Percentiles rank a stretch among this genome's conserved stretches.
Conservation (phyloP, 92 coral and sea anemone species). For the Galaxea fascicularis region DNA sequence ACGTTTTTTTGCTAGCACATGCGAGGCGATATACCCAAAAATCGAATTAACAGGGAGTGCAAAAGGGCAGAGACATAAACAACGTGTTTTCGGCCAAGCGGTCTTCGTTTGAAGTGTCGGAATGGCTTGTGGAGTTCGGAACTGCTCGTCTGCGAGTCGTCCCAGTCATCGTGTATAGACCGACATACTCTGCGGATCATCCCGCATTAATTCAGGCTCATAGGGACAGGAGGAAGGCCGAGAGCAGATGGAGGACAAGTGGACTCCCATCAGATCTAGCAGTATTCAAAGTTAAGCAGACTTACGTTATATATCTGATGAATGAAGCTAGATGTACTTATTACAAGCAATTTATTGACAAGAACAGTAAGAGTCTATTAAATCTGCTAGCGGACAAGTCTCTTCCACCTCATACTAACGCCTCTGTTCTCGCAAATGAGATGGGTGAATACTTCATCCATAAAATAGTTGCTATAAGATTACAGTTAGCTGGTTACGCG, state of each 20-base stretch:
- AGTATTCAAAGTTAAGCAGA: constrained; percentile 28
- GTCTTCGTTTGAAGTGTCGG: constrained; percentile 50
- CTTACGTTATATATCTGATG: constrained; percentile 26
- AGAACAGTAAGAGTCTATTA: no score
- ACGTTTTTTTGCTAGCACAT: no score
- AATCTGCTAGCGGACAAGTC: no score
- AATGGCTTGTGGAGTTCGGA: constrained; percentile 28
- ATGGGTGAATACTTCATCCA: no score
- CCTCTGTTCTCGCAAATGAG: no score
- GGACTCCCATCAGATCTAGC: constrained; percentile 24
- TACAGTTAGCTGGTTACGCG: no score
- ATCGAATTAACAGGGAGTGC: no score
- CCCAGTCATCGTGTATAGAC: constrained; percentile 58
- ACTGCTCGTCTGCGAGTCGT: constrained; percentile 34
- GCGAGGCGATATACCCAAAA: no score
- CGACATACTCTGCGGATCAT: constrained; percentile 49
- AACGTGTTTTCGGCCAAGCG: constrained; percentile 11
- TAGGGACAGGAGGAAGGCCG: constrained; percentile 43
- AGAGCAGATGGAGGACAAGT: constrained; percentile 50
- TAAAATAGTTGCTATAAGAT: no score
- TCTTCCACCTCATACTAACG: no score
- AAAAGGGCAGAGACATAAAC: constrained; percentile 6
- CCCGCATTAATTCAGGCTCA: constrained; percentile 14
- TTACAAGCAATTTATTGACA: no score
- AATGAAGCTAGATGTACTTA: constrained; percentile 22